Conservation (phyloP, 2,113 vertebrate genomes). For the Anarrhichthys ocellatus region DNA sequence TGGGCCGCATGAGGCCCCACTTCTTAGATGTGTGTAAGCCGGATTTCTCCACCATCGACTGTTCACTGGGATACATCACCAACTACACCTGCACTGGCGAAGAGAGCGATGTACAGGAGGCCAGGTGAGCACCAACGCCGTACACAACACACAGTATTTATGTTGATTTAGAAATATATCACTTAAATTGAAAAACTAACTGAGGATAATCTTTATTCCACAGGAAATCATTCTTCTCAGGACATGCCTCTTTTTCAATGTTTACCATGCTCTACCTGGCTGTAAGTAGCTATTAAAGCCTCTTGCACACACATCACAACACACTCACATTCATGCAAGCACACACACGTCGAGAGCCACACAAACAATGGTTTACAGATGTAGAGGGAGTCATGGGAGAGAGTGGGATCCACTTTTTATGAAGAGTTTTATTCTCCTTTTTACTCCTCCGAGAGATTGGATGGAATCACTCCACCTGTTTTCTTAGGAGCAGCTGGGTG, state of each 20-base stretch:
- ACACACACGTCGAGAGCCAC: slow-evolving; percentile 23
- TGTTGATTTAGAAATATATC: background rate
- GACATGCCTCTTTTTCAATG: slow-evolving; percentile 98
- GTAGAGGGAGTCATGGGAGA: slow-evolving; percentile 21
- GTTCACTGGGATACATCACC: slow-evolving; percentile 91
- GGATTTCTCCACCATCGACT: slow-evolving; percentile 90
- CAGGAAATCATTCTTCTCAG: slow-evolving; percentile 99
- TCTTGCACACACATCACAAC: background rate
- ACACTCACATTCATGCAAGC: slow-evolving; percentile 15
- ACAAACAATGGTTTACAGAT: slow-evolving; percentile 41
- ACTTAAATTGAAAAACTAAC: background rate
- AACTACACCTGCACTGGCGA: slow-evolving; percentile 88
- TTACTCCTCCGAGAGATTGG: slow-evolving; percentile 43
- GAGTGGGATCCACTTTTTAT: slow-evolving; percentile 36
- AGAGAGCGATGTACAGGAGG: slow-evolving; percentile 90
- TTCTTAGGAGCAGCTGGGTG: slow-evolving; percentile 69
- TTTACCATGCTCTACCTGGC: slow-evolving; percentile 98
- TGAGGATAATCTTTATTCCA: slow-evolving; percentile 18
- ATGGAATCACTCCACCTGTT: slow-evolving; percentile 69
- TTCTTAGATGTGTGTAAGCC: slow-evolving; percentile 91
- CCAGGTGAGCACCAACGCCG: slow-evolving; percentile 85
- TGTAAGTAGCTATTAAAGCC: slow-evolving; percentile 86
- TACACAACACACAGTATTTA: background rate
- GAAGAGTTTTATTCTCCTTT: slow-evolving; percentile 50
- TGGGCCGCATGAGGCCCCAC: slow-evolving; percentile 96